These are phyloP conservation scores for Antechinus stuartii DNA, from an alignment of 2,113 vertebrate genomes.

Conservation along the genomic window DNA sequence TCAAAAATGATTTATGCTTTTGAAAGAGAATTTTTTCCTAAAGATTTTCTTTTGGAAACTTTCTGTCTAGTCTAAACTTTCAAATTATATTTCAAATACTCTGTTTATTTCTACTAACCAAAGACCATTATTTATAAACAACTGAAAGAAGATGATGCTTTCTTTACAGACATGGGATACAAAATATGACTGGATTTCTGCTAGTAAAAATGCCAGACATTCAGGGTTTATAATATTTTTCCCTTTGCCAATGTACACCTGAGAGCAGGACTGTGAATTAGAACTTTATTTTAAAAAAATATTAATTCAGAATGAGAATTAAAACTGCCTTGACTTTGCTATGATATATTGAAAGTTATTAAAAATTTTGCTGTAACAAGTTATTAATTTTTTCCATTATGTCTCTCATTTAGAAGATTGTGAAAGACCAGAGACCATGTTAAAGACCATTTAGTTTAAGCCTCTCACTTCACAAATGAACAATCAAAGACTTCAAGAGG, in stretches of 20 bases:
- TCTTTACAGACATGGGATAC: not conserved
- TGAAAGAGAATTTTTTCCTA: not conserved
- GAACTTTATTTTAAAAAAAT: slow-evolving; percentile 10
- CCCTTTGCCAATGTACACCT: not conserved
- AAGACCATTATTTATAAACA: slow-evolving; percentile 12
- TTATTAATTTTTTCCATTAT: not conserved
- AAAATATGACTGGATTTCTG: slow-evolving; percentile 27
- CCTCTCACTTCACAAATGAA: not conserved
- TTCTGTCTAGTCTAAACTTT: not conserved
- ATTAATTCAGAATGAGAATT: slow-evolving; percentile 6
- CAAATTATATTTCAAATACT: not conserved
- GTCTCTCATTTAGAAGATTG: not conserved
- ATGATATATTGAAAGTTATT: not conserved
- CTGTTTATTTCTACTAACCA: slow-evolving; percentile 17
- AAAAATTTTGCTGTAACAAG: not conserved
- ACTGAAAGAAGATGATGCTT: slow-evolving; percentile 25
- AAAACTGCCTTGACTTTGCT: not conserved
- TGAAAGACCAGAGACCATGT: not conserved
- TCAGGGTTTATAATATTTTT: slow-evolving; percentile 23
- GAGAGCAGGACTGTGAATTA: slow-evolving; percentile 11
- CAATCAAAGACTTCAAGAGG: not conserved
- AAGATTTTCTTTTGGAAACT: not conserved
- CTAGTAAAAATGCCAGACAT: slow-evolving; percentile 1
- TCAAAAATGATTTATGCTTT: not conserved
- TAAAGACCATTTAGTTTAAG: not conserved